Conservation (phyloP, 2,797 vertebrate species). For the Spinus olivaceus region DNA sequence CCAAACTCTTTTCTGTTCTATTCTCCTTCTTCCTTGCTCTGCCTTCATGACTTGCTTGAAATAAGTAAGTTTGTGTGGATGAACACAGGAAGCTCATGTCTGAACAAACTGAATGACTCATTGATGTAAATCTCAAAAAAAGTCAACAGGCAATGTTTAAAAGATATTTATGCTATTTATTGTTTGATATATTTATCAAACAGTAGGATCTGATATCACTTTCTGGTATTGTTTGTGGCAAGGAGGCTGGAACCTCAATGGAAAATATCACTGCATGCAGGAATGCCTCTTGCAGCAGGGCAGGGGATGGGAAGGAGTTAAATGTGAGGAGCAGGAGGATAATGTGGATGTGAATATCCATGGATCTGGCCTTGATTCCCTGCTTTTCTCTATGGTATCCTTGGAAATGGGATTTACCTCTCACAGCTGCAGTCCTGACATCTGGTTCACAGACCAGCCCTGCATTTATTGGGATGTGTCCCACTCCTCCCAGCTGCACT, state of each 20-base stretch:
- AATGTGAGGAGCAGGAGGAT: not conserved
- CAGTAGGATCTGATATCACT: not conserved
- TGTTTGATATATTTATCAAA: no score
- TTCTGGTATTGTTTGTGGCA: not conserved
- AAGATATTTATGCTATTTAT: not conserved
- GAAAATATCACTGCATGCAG: not conserved
- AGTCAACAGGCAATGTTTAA: not conserved
- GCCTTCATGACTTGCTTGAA: not conserved
- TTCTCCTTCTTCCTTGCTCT: not conserved
- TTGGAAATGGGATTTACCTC: not conserved
- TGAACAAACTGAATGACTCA: not conserved
- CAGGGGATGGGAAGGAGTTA: not conserved
- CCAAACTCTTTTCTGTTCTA: not conserved
- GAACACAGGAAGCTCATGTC: not conserved
- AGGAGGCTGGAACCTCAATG: not conserved
- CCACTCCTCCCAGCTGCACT: not conserved
- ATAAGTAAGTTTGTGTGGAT: not conserved
- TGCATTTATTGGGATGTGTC: not conserved
- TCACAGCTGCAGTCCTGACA: accelerated
- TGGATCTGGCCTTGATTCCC: not conserved
- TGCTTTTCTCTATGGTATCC: accelerated
- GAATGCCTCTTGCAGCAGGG: not conserved
- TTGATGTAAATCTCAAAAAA: not conserved
- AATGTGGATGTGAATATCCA: not conserved
- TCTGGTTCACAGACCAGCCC: not conserved